Evolutionary conservation across 2,797 vertebrate species (phyloP).

Genomic region (Pangasius mekongensis): DNA sequence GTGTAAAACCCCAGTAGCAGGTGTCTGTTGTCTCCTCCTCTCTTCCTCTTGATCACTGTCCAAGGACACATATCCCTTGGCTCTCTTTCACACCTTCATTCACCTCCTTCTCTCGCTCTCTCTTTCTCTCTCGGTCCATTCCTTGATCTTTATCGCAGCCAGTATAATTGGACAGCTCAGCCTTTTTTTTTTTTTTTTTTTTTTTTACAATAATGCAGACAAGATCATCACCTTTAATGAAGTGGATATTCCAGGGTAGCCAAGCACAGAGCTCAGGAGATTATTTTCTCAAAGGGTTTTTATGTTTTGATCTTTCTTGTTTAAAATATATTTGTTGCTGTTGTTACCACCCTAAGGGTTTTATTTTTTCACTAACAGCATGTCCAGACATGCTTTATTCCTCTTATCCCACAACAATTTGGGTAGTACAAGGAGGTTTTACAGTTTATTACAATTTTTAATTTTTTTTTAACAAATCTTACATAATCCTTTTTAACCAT

Average conservation of each 20-base stretch:
- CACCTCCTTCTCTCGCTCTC: slow-evolving; percentile 29
- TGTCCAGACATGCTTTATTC: not conserved
- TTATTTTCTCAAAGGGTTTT: not conserved
- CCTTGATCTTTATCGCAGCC: slow-evolving; percentile 52
- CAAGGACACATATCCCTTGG: slow-evolving; percentile 37
- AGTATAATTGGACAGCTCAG: slow-evolving; percentile 65
- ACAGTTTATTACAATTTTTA: not conserved
- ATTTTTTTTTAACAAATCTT: not conserved
- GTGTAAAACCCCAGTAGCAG: slow-evolving; percentile 39
- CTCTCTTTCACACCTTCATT: slow-evolving; percentile 28
- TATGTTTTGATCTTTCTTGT: not conserved
- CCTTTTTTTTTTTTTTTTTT: slow-evolving; percentile 50
- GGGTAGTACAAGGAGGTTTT: not conserved
- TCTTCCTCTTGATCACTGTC: slow-evolving; percentile 50
- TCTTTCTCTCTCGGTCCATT: slow-evolving; percentile 29
- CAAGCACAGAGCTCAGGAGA: not conserved
- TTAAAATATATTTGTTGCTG: not conserved
- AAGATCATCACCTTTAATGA: slow-evolving; percentile 60
- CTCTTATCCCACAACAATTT: not conserved
- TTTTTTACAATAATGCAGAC: slow-evolving; percentile 53
- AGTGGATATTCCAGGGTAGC: slow-evolving; percentile 36
- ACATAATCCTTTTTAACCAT: not conserved
- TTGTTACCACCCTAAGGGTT: not conserved
- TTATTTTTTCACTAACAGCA: too few species aligned
- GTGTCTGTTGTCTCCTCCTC: slow-evolving; percentile 48